Base-by-base conservation (phyloP, 2,797 vertebrate species). In the Tolypeutes matacus region DNA sequence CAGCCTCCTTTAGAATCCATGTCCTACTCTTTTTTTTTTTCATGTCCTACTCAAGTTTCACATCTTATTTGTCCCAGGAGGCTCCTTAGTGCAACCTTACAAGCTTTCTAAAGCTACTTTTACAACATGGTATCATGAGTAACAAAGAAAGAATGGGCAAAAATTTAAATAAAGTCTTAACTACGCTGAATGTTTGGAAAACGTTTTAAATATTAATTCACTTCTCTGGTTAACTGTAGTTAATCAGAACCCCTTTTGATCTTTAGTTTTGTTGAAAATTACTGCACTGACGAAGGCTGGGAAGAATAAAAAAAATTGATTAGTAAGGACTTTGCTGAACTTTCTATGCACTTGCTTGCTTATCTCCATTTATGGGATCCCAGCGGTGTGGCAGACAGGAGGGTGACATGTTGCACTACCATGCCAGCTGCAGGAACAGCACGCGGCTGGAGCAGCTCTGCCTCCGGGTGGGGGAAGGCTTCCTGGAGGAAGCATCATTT, bases 181-280 rank as follows among this genome's bases (percentile, higher is more conserved):
- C 23, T 62, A 95, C 86, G 34, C 18, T 77, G 31, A 91, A 46
- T 39, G 13, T 86, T 83, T 89, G 42, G 53, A 84, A 20, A 20
- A 46, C 42, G 34, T 58, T 89, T 96, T 76, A 53, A 93, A 58
- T 77, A 92, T 91, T 86, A 42, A 86, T 76, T 81, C 49, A 84
- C 56, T 86, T 21, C 73, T 92, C 20, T 39, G 75, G 84, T 89
- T 95, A 73, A 73, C 36, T 94, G 51, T 87, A 29, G 31, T 76
- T 94, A 72, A 82, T 77, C 51, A 85, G 62, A 87, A 20, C 14
- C 9, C 21, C 39, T 65, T 88, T 49, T 36, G 75, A 70, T 49
- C 29, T 93, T 86, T 39, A 72, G 67, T 80, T 95, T 96, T 51
- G 7, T 53, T 80, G 73, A 64, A 77, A 77, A 65, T 75, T 73